phyloP scores from a whole-genome alignment of 2,888 invertebrate species.

The Carabus problematicus region DNA sequence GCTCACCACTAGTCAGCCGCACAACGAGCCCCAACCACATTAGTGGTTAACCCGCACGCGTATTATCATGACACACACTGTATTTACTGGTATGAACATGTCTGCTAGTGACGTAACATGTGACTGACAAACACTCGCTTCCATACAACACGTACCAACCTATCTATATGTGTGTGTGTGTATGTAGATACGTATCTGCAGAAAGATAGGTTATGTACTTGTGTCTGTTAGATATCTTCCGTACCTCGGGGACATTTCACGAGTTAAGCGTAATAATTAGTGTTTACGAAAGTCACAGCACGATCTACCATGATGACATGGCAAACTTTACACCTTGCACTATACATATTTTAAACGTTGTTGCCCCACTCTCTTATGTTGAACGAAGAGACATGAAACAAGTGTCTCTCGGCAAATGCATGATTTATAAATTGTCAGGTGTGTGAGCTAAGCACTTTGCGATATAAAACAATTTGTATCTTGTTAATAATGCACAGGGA shows the following conservation, averaged over 20 bases:
- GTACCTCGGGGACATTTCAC: slow-evolving; percentile 10
- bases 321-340: slow-evolving; percentile 15
- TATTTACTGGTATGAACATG: too few relatives aligned
- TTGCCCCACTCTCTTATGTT: not conserved
- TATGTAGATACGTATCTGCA: too few relatives aligned
- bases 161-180: too few relatives aligned
- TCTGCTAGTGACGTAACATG: too few relatives aligned
- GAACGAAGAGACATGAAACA: not conserved
- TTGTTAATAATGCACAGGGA: not conserved
- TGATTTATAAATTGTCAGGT: slow-evolving; percentile 11
- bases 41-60: too few relatives aligned
- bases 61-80: too few relatives aligned
- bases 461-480: slow-evolving; percentile 12
- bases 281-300: slow-evolving; percentile 16
- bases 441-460: not conserved
- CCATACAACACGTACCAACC: too few relatives aligned
- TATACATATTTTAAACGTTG: slow-evolving; percentile 14
- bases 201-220: too few relatives aligned
- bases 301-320: slow-evolving; percentile 12
- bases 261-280: slow-evolving; percentile 22
- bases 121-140: too few relatives aligned
- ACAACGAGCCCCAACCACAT: too few relatives aligned
- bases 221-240: too few relatives aligned
- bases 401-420: not conserved
- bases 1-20: too few relatives aligned